Percentiles rank a stretch among this genome's conserved stretches.
Conservation (phyloP, 92 coral and sea anemone genomes). For the Zoanthus sansibaricus region DNA sequence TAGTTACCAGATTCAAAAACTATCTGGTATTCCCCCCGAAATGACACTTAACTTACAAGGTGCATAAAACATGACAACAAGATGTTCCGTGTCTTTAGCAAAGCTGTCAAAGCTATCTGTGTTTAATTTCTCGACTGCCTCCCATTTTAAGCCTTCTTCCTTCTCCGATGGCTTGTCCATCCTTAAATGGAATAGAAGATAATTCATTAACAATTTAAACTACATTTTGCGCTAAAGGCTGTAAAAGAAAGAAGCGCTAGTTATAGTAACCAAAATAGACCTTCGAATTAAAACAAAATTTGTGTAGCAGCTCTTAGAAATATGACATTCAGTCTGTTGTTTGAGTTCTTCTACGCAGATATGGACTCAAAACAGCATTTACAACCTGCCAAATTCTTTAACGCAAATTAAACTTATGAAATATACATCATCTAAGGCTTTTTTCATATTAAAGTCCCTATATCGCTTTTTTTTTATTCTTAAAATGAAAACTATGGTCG, state of each 20-base stretch:
- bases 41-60: conserved; percentile 77
- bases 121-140: conserved; percentile 47
- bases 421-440: too few relatives aligned
- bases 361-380: too few relatives aligned
- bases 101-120: conserved; percentile 68
- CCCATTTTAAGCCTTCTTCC: conserved; percentile 48
- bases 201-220: background rate
- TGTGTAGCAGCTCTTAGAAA: too few relatives aligned
- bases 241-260: background rate
- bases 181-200: background rate
- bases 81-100: conserved; percentile 75
- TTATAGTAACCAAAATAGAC: too few relatives aligned
- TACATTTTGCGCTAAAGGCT: background rate
- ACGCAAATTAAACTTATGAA: too few relatives aligned
- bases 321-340: too few relatives aligned
- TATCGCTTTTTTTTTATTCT: too few relatives aligned
- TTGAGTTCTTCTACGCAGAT: too few relatives aligned
- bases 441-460: too few relatives aligned
- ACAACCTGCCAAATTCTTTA: too few relatives aligned
- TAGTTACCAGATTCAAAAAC: background rate
- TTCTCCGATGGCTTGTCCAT: conserved; percentile 36
- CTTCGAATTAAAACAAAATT: too few relatives aligned
- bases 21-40: background rate
- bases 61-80: conserved; percentile 91
- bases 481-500: too few relatives aligned